Evolutionary conservation across 2,113 vertebrate genomes (phyloP).

Genomic region (Pelecanus crispus): DNA sequence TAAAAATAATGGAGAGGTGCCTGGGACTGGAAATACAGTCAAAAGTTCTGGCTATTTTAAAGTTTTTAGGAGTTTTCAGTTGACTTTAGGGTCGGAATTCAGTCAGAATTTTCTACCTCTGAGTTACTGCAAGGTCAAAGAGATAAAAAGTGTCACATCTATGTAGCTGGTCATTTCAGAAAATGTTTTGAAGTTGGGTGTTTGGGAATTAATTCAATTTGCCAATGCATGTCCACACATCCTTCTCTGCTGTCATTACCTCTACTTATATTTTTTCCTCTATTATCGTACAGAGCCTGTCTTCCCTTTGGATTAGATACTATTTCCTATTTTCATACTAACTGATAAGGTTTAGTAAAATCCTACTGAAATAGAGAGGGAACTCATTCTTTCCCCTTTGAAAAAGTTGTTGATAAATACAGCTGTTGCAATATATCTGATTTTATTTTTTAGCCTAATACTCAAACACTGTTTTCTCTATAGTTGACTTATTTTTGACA

Average conservation of each 20-base stretch:
- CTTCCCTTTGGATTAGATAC: neutral
- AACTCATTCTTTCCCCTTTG: neutral
- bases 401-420: neutral
- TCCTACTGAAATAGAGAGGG: neutral
- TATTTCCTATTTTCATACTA: neutral
- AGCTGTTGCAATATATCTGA: neutral
- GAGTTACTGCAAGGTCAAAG: slow-evolving; percentile 3
- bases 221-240: slow-evolving; percentile 16
- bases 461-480: neutral
- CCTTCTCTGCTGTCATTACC: neutral
- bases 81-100: neutral
- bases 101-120: neutral
- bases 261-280: neutral
- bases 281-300: neutral
- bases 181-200: slow-evolving; percentile 13
- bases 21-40: neutral
- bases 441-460: neutral
- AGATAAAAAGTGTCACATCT: slow-evolving; percentile 38
- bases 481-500: neutral
- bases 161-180: slow-evolving; percentile 2
- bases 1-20: neutral
- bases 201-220: slow-evolving; percentile 51
- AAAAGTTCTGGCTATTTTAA: neutral
- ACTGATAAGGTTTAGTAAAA: neutral
- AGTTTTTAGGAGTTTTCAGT: neutral